Percentiles rank a stretch among this genome's conserved stretches.
These are phyloP conservation scores for Etia nguti DNA, from an alignment of 2,113 vertebrate species.

Conservation along the genomic window DNA sequence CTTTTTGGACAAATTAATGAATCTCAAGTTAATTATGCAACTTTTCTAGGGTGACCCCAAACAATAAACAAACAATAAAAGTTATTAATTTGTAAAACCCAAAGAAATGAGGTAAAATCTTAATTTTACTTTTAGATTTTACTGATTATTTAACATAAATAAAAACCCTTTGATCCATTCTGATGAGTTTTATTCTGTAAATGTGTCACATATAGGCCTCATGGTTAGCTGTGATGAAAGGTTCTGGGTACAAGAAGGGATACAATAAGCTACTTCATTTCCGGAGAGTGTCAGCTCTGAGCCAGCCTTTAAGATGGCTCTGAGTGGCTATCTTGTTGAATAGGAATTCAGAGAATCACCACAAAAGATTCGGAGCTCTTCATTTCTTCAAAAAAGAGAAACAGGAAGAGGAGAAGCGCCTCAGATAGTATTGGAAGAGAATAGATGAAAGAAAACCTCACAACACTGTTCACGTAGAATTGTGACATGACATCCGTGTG, in stretches of 20 bases:
- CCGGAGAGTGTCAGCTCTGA: background rate
- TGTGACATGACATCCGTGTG: background rate
- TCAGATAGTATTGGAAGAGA: background rate
- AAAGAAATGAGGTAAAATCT: background rate
- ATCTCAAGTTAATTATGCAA: background rate
- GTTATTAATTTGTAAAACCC: background rate
- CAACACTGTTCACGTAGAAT: background rate
- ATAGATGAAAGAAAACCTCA: background rate
- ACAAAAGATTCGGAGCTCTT: background rate
- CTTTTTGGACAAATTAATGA: background rate
- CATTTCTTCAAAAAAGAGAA: background rate
- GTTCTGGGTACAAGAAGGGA: background rate
- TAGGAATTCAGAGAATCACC: background rate
- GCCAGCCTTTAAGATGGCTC: background rate
- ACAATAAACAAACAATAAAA: background rate
- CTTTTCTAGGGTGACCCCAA: background rate
- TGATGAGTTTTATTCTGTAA: background rate
- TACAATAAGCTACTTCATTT: background rate
- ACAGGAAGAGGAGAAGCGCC: background rate
- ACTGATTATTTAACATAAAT: background rate
- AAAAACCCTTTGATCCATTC: background rate
- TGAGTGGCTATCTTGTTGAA: background rate
- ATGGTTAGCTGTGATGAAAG: background rate
- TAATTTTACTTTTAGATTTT: background rate
- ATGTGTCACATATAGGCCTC: background rate